A percentile compares a stretch with the other conserved stretches of the same genome.
Conservation (phyloP, 1,140 invertebrate species). For the Formica selysi region DNA sequence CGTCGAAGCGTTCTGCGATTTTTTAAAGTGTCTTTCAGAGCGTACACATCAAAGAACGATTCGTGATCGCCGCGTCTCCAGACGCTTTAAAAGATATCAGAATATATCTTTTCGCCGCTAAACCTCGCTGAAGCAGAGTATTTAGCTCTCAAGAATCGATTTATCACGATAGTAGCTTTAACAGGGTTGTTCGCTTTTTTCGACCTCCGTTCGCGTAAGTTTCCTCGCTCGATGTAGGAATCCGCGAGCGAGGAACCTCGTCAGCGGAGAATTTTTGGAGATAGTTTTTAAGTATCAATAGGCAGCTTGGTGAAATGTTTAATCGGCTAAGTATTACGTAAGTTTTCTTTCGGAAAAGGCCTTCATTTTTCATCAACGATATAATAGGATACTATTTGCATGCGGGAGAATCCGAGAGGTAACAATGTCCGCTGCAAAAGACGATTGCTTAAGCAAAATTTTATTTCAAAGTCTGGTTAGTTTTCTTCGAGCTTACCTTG, state of each 20-base stretch:
- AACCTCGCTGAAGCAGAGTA: not conserved
- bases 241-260: not conserved
- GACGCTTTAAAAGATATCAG: constrained; percentile 37
- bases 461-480: constrained; percentile 3
- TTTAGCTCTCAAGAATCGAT: constrained; percentile 6
- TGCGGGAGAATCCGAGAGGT: not conserved
- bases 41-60: constrained; percentile 16
- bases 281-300: constrained; percentile 50
- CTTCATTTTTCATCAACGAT: constrained; percentile 32
- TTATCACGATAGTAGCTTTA: constrained; percentile 49
- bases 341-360: constrained; percentile 28
- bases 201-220: constrained; percentile 18
- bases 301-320: constrained; percentile 66
- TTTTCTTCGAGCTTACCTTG: not conserved
- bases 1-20: constrained; percentile 39
- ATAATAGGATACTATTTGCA: not conserved
- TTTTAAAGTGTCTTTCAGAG: constrained; percentile 46
- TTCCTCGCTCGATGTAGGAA: not conserved
- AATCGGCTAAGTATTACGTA: constrained; percentile 64
- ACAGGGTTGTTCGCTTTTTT: constrained; percentile 64
- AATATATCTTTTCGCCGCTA: constrained; percentile 48
- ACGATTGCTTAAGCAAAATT: constrained; percentile 2
- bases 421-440: not conserved
- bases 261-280: constrained; percentile 36
- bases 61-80: not conserved